Conservation (phyloP, 2,888 invertebrate species). For the Lasioglossum leucozonium region DNA sequence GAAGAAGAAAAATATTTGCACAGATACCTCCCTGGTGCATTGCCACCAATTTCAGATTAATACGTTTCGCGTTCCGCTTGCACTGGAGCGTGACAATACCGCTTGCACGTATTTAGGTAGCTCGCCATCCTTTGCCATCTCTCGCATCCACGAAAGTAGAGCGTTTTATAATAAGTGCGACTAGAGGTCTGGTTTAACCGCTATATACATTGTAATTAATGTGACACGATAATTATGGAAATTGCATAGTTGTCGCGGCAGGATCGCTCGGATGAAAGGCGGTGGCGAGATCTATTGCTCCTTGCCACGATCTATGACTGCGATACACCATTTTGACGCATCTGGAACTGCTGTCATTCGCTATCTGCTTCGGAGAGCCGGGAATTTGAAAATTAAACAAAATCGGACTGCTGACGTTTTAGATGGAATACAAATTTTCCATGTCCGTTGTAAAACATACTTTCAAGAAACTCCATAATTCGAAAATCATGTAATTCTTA, state of each 20-base stretch:
- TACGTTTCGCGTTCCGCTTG: constrained; percentile 3
- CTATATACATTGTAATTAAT: constrained; percentile 38
- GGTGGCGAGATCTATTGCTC: neutral
- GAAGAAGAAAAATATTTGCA: neutral
- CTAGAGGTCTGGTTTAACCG: constrained; percentile 3
- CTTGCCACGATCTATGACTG: neutral
- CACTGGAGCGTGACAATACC: constrained; percentile 4
- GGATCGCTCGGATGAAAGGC: neutral
- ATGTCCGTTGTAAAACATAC: too few relatives aligned
- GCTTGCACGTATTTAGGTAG: constrained; percentile 7
- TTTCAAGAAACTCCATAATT: too few relatives aligned
- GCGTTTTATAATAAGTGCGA: constrained; percentile 33
- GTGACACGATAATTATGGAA: constrained; percentile 36
- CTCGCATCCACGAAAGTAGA: constrained; percentile 39
- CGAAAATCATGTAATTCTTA: too few relatives aligned
- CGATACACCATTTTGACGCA: neutral
- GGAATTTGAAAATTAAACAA: neutral
- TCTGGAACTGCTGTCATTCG: neutral
- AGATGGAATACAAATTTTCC: too few relatives aligned
- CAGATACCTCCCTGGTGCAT: neutral
- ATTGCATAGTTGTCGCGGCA: neutral
- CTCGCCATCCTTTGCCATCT: constrained; percentile 26
- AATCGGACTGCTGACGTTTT: neutral
- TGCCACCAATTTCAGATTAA: constrained; percentile 9
- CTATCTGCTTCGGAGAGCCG: too few relatives aligned